Evolutionary conservation across 2,888 invertebrate species (phyloP).

Genomic region (Erebia epiphron): DNA sequence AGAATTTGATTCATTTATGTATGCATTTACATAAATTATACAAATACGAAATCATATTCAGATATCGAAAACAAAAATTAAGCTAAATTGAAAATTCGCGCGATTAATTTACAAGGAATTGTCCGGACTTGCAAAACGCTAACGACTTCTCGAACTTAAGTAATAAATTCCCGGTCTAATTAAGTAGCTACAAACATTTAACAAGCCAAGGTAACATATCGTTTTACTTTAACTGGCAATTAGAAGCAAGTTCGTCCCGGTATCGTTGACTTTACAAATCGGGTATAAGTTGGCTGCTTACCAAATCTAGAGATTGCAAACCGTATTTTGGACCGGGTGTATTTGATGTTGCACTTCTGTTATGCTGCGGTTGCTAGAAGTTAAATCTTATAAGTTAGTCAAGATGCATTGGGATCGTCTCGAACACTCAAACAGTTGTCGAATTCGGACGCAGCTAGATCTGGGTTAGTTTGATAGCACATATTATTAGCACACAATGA

Average conservation of each 20-base stretch:
- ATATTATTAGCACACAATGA: no score
- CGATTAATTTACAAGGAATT: slow-evolving; percentile 1
- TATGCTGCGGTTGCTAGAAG: background rate
- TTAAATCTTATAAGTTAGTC: background rate
- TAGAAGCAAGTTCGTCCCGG: slow-evolving; percentile 48
- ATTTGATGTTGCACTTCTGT: slow-evolving; percentile 23
- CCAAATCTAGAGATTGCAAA: slow-evolving; percentile 41
- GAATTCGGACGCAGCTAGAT: background rate
- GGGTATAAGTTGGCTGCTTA: slow-evolving; percentile 41
- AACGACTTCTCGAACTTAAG: slow-evolving; percentile 31
- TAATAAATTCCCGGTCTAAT: slow-evolving; percentile 33
- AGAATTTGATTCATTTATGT: background rate
- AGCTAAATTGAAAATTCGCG: background rate
- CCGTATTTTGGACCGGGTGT: slow-evolving; percentile 30
- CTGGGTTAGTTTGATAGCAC: no score
- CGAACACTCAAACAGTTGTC: background rate
- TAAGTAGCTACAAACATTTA: slow-evolving; percentile 39
- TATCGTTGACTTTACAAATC: slow-evolving; percentile 44
- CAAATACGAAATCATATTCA: background rate
- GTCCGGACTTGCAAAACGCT: slow-evolving; percentile 18
- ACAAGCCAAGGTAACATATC: slow-evolving; percentile 44
- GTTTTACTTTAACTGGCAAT: slow-evolving; percentile 48
- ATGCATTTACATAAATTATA: no score
- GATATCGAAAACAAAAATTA: background rate
- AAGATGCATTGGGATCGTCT: background rate